These are phyloP conservation scores for Sceliomorpha sp. DNA, from an alignment of 2,888 invertebrate species.

Conservation along the genomic window DNA sequence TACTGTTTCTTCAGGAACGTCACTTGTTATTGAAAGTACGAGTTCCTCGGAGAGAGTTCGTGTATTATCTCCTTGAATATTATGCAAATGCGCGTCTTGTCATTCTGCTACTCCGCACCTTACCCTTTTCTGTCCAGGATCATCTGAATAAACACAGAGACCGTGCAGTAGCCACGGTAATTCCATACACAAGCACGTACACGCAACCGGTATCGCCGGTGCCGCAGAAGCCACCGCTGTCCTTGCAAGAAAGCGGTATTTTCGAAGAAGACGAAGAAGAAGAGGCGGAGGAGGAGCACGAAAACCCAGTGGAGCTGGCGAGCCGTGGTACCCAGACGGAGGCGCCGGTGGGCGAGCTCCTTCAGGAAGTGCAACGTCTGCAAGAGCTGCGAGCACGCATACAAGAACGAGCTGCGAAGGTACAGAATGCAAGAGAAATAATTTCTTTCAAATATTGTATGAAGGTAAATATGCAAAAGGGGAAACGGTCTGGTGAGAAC, in stretches of 20 bases:
- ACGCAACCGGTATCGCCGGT: constrained; percentile 61
- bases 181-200: constrained; percentile 68
- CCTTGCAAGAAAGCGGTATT: constrained; percentile 87
- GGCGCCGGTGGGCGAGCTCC: constrained; percentile 69
- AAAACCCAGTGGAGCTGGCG: constrained; percentile 74
- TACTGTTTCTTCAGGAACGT: too few relatives aligned
- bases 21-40: too few relatives aligned
- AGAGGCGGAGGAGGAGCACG: constrained; percentile 72
- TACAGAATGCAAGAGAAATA: too few relatives aligned
- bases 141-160: constrained; percentile 66
- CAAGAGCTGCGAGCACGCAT: constrained; percentile 71
- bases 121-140: constrained; percentile 58
- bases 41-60: too few relatives aligned
- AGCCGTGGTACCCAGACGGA: constrained; percentile 71
- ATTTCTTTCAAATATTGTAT: too few relatives aligned
- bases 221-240: constrained; percentile 68
- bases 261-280: constrained; percentile 83
- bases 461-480: too few relatives aligned
- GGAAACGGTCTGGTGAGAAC: too few relatives aligned
- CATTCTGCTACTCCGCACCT: too few relatives aligned
- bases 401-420: constrained; percentile 70
- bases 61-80: too few relatives aligned
- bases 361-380: constrained; percentile 72
- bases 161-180: constrained; percentile 72
- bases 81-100: too few relatives aligned